phyloP scores from a whole-genome alignment of 2,797 vertebrate species.

The Thripadectes ignobilis region DNA sequence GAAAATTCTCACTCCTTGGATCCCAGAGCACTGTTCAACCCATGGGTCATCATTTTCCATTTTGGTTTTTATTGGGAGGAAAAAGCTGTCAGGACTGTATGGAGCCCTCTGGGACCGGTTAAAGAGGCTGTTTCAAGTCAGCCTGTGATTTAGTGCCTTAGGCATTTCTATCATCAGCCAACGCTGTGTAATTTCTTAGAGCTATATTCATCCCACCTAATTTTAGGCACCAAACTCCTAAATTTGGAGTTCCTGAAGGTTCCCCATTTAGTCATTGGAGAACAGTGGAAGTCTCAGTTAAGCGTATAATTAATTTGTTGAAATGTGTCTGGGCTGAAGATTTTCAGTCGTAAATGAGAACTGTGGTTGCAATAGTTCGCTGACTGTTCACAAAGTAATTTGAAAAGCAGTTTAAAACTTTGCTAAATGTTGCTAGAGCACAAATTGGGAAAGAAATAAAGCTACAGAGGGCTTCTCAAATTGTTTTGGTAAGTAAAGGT shows the following conservation, averaged over 20 bases:
- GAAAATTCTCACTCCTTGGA: not conserved
- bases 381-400: not conserved
- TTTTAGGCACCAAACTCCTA: not conserved
- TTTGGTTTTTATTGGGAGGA: not conserved
- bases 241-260: not conserved
- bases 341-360: not conserved
- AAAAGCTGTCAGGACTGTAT: not conserved
- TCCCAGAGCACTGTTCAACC: fast-evolving
- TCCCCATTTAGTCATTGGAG: not conserved
- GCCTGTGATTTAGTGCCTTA: not conserved
- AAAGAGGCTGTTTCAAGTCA: not conserved
- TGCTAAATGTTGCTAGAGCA: not conserved
- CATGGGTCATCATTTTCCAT: not conserved
- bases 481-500: not conserved
- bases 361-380: not conserved
- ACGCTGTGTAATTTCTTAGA: not conserved
- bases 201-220: not conserved
- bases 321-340: not conserved
- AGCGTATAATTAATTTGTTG: not conserved
- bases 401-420: not conserved
- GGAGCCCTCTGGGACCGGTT: not conserved
- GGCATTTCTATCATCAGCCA: not conserved
- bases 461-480: not conserved
- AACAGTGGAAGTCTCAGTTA: not conserved
- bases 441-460: not conserved